phyloP scores from a whole-genome alignment of 37 sponge, comb jelly and placozoan species.

The Lycopodina hypogea region DNA sequence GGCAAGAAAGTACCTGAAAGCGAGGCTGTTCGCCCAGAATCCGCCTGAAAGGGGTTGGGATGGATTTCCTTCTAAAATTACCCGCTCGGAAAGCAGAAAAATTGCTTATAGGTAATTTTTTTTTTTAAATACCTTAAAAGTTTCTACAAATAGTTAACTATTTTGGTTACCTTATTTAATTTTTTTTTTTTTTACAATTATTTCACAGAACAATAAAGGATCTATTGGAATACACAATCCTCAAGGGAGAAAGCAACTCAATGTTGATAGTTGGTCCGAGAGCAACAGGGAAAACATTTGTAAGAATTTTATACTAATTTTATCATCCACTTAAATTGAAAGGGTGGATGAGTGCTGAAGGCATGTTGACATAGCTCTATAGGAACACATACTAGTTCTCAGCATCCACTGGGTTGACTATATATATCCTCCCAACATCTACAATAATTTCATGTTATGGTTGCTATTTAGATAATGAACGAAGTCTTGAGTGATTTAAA shows the following conservation, averaged over 20 bases:
- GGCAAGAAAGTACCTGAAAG: background rate
- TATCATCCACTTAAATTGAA: too few relatives aligned
- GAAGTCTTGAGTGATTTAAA: constrained; percentile 32
- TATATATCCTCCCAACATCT: too few relatives aligned
- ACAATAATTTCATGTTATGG: background rate
- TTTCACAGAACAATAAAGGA: constrained; percentile 34
- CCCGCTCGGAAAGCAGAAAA: background rate
- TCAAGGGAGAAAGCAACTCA: constrained; percentile 75
- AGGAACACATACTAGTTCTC: too few relatives aligned
- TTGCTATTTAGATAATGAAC: constrained; percentile 27
- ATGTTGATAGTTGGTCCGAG: constrained; percentile 77
- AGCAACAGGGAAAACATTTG: constrained; percentile 81
- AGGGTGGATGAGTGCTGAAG: too few relatives aligned
- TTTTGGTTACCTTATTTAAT: too few relatives aligned
- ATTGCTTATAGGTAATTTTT: background rate
- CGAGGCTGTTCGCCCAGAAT: constrained; percentile 7
- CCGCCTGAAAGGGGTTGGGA: background rate
- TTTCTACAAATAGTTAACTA: too few relatives aligned
- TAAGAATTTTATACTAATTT: too few relatives aligned
- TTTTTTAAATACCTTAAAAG: background rate
- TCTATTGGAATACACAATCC: constrained; percentile 67
- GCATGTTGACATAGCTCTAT: too few relatives aligned
- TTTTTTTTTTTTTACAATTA: background rate
- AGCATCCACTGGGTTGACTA: too few relatives aligned
- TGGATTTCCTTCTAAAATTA: background rate